Conservation (phyloP, 2,797 vertebrate genomes). For the Choloepus didactylus region DNA sequence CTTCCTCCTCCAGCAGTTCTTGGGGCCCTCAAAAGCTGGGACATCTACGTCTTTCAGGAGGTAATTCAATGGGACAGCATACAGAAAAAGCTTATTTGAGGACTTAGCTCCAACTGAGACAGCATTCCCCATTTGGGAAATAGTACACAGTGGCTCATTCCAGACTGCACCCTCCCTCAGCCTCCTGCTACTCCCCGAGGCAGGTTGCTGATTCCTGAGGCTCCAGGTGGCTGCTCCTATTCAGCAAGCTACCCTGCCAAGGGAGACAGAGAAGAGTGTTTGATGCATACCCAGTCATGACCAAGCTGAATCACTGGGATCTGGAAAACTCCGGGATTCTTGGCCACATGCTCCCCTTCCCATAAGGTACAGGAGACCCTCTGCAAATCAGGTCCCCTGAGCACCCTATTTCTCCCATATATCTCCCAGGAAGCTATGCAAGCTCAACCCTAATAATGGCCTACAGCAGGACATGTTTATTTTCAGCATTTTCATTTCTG, state of each 20-base stretch:
- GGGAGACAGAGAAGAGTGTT: not conserved
- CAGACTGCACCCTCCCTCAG: not conserved
- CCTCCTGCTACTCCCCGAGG: not conserved
- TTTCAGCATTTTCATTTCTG: conserved; percentile 6
- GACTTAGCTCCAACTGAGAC: not conserved
- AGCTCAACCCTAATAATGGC: not conserved
- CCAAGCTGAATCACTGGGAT: not conserved
- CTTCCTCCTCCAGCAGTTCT: not conserved
- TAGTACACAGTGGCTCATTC: not conserved
- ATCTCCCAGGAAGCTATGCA: not conserved
- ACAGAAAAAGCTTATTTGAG: not conserved
- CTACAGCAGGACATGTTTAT: not conserved
- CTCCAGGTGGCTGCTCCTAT: not conserved
- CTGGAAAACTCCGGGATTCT: not conserved
- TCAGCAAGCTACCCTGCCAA: not conserved
- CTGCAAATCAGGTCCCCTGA: not conserved
- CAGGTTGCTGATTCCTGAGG: not conserved
- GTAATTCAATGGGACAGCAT: not conserved
- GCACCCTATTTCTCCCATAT: not conserved
- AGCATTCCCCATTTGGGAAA: not conserved
- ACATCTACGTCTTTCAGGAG: not conserved
- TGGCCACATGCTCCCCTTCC: not conserved
- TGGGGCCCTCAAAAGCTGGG: not conserved
- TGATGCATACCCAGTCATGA: not conserved
- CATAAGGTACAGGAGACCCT: not conserved